Base-by-base conservation (phyloP, 2,797 vertebrate species). In the Falco biarmicus region DNA sequence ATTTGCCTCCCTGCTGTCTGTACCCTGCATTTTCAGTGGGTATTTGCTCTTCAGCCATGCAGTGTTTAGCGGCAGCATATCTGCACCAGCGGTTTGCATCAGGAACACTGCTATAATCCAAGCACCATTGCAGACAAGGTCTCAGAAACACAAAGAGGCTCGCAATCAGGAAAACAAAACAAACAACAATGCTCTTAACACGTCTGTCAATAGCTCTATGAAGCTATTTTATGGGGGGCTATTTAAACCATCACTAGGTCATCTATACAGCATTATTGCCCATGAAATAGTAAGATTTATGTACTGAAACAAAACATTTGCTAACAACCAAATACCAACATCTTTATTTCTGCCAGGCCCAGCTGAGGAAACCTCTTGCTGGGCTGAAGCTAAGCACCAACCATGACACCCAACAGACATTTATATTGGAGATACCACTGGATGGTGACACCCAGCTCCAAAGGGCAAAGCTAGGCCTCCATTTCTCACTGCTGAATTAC, bases 151-250 rank as follows among this genome's bases (percentile, higher is more conserved):
- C 2, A 3, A 68, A 71, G 56, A 64, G 20, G 8, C 17, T 90
- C 86, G 54, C 73, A 88, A 53, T 17, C 56, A 28, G 13, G 39
- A 65, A 87, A 94, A 59, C 43, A 63, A 50, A 68, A 18, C 16
- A 14, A 57, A 15, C 19, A 50, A 87, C 90, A 89, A 21, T 74
- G 12, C 11, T 74, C 15, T 50, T 53, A 70, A 77, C 7, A 13
- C 6, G 34, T 41, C 45, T 25, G 5, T 43, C 15, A 43, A 16
- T 43, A 16, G 43, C 16, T n/a, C 43, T 48, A 6, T 57, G n/a
- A 50, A 74, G 29, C 7, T 87, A 6, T 64, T 78, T 74, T 10
- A 34, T 37, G 18, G 2, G 0, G 20, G 53, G 4, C 0, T 2
- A 32, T 64, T 32, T 6, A 28, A 70, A n/a, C 59, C 10, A 57